phyloP scores from a whole-genome alignment of 1,140 invertebrate species.

The Coelopa frigida region DNA sequence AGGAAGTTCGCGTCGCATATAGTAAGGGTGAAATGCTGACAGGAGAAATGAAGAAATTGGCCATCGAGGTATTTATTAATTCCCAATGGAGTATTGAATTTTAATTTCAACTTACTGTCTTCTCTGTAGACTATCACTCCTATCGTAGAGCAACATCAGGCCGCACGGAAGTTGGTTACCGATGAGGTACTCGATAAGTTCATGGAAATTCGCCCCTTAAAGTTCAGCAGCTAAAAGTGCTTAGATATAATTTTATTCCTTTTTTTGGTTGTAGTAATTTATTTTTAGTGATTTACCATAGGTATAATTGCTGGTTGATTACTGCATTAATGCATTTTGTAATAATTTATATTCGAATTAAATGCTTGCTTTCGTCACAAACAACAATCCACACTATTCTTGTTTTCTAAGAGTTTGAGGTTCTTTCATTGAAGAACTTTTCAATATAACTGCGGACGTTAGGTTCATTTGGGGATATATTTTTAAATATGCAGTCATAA shows the following conservation, averaged over 20 bases:
- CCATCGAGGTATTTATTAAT: conserved; percentile 58
- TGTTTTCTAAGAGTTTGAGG: too few relatives aligned
- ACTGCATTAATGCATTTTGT: background rate
- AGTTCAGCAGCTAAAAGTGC: conserved; percentile 46
- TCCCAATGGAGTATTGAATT: background rate
- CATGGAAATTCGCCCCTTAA: conserved; percentile 77
- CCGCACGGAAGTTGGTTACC: conserved; percentile 69
- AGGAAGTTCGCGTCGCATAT: conserved; percentile 76
- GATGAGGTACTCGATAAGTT: conserved; percentile 78
- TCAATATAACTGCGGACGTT: too few relatives aligned
- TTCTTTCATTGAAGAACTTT: too few relatives aligned
- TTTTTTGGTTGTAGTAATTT: conserved; percentile 2
- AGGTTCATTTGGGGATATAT: too few relatives aligned
- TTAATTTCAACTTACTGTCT: background rate
- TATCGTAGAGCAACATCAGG: conserved; percentile 77
- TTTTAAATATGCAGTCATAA: too few relatives aligned
- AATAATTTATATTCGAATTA: background rate
- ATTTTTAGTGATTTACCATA: background rate
- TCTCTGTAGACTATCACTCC: conserved; percentile 47
- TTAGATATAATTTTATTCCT: background rate
- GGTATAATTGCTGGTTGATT: background rate
- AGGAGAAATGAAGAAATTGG: conserved; percentile 88
- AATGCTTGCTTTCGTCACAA: background rate
- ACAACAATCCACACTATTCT: background rate
- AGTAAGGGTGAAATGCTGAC: conserved; percentile 84